These are phyloP conservation scores for Myotis myotis DNA, from an alignment of 2,797 vertebrate species.

Conservation along the genomic window DNA sequence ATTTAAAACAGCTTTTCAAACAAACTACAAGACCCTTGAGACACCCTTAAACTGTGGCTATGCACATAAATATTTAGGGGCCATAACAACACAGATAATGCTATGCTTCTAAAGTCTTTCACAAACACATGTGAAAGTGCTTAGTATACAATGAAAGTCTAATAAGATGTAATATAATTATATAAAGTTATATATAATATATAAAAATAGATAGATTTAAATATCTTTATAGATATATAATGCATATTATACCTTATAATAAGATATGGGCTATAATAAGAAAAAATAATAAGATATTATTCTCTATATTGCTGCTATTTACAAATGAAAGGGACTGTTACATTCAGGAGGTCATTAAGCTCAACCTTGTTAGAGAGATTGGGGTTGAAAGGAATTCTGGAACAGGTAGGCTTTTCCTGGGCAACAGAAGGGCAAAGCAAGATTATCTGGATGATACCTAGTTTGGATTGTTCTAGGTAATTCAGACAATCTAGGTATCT, in stretches of 20 bases:
- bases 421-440: constrained; percentile 10
- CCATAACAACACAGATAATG: background rate
- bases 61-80: constrained; percentile 24
- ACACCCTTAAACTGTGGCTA: background rate
- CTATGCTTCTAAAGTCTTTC: constrained; percentile 14
- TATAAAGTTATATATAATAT: background rate
- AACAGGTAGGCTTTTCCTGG: background rate
- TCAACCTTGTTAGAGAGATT: background rate
- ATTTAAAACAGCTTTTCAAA: constrained; percentile 44
- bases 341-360: background rate
- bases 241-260: background rate
- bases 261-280: background rate
- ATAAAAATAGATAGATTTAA: background rate
- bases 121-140: background rate
- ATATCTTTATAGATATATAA: background rate
- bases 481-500: background rate
- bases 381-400: background rate
- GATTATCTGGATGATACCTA: background rate
- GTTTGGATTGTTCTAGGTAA: background rate
- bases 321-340: background rate
- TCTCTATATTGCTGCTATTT: background rate
- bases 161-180: background rate
- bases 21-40: constrained; percentile 5
- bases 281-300: background rate
- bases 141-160: background rate